Evolutionary conservation across 2,113 vertebrate genomes (phyloP), one percentile per base, ranked within the genome.

Genomic region (Manacus vitellinus): DNA sequence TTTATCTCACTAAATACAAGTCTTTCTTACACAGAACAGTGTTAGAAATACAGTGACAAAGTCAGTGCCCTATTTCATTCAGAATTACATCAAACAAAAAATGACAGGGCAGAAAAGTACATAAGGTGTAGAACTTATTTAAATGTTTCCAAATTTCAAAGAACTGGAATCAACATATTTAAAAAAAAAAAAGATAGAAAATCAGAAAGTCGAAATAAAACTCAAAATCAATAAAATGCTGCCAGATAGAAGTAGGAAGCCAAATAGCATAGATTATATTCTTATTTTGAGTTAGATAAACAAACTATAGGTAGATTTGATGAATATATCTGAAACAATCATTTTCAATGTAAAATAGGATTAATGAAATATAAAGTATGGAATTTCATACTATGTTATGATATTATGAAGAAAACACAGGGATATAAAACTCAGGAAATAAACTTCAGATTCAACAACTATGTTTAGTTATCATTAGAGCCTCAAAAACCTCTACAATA

Each of bases 311-410:
- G 10, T 27, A 71, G 23, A 67, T 43, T 94, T 85, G 14, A 75
- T 83, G 0, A 63, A n/a, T 41, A 52, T 21, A 79, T 19, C 15
- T 31, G 56, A 66, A 82, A 0, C 0, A 76, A 19, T 14, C 6
- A 76, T 54, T 61, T 65, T 58, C 22, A 76, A 59, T 20, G 7
- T 25, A 65, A 7, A 52, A 92, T 79, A 61, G 8, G 1, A n/a
- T 49, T 68, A 78, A 72, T 18, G 4, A 79, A 79, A n/a, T 43
- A 51, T 46, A 59, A 58, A 71, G 27, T 15, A 58, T 1, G 51
- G 31, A 41, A 12, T 9, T 67, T 39, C 37, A 13, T 55, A 30
- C 20, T 47, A 9, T 5, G 2, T 39, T 51, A 44, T 44, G 14
- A 43, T 44, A 56, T 15, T 68, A 41, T 39, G 15, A 85, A 33